phyloP scores from a whole-genome alignment of 2,113 vertebrate genomes.

The Toxostoma redivivum region DNA sequence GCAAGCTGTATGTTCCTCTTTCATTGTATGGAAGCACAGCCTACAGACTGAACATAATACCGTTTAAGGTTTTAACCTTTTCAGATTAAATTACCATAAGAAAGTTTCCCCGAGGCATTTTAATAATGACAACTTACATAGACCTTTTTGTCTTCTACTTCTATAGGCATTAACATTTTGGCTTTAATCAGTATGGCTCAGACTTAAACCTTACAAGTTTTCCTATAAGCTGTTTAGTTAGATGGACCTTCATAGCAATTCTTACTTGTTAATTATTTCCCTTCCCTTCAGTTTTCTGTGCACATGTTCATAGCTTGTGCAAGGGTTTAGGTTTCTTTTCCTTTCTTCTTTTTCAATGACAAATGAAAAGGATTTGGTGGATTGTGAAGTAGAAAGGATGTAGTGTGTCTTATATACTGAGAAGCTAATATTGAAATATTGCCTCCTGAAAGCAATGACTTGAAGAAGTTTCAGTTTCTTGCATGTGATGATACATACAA shows the following conservation, averaged over 20 bases:
- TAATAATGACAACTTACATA: constrained; percentile 60
- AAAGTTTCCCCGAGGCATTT: constrained; percentile 56
- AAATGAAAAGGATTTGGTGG: constrained; percentile 20
- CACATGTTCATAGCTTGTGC: constrained; percentile 23
- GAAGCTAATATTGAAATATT: neutral
- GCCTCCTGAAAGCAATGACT: neutral
- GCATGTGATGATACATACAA: rapidly evolving
- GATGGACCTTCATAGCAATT: constrained; percentile 27
- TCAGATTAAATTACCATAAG: constrained; percentile 61
- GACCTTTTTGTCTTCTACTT: constrained; percentile 60
- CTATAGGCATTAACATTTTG: constrained; percentile 51
- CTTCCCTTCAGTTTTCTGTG: constrained; percentile 7
- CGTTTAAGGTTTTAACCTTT: constrained; percentile 61
- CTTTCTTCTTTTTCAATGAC: constrained; percentile 4
- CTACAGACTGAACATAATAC: constrained; percentile 21
- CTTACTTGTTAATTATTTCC: constrained; percentile 57
- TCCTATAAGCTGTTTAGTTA: constrained; percentile 57
- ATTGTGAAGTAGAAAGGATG: constrained; percentile 24
- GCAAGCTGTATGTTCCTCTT: constrained; percentile 9
- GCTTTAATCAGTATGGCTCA: constrained; percentile 47
- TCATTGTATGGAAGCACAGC: neutral
- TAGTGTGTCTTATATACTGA: neutral
- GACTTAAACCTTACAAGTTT: constrained; percentile 54
- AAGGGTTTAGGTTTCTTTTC: constrained; percentile 25
- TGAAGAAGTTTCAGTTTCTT: neutral